phyloP scores from a whole-genome alignment of 2,113 vertebrate genomes.

The Pangasianodon gigas region DNA sequence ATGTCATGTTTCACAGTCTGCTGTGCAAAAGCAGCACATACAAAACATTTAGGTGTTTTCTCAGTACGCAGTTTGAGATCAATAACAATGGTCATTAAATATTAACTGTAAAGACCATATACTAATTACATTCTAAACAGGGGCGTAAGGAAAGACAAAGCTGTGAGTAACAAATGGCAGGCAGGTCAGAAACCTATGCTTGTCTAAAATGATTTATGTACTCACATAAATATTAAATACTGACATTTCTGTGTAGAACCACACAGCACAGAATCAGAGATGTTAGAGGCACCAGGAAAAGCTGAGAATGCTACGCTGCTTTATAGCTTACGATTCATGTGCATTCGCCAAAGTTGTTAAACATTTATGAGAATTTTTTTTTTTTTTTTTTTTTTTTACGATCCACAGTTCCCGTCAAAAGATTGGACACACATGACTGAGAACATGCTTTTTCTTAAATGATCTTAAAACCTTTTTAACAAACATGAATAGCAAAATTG shows the following conservation, averaged over 20 bases:
- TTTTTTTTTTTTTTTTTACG: not conserved
- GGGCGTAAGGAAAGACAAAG: not conserved
- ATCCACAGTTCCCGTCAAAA: not conserved
- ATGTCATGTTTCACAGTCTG: not conserved
- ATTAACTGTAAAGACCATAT: not conserved
- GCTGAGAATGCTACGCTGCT: not conserved
- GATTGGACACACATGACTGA: not conserved
- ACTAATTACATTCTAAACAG: not conserved
- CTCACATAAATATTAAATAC: not conserved
- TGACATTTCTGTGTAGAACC: not conserved
- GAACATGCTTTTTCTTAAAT: not conserved
- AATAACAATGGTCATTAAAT: not conserved
- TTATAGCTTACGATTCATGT: not conserved
- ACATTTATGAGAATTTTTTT: not conserved
- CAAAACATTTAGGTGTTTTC: not conserved
- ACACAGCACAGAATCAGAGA: constrained; percentile 19
- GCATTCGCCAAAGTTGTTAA: not conserved
- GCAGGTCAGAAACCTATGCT: not conserved
- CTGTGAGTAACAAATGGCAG: not conserved
- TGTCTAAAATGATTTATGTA: not conserved
- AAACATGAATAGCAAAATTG: not conserved
- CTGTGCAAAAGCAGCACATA: not conserved
- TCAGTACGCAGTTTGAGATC: not conserved
- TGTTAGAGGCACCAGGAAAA: constrained; percentile 30
- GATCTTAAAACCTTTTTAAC: not conserved